Evolutionary conservation across 2,888 invertebrate genomes (phyloP), one percentile per base, ranked within the genome.

Genomic region (Autographa gamma): DNA sequence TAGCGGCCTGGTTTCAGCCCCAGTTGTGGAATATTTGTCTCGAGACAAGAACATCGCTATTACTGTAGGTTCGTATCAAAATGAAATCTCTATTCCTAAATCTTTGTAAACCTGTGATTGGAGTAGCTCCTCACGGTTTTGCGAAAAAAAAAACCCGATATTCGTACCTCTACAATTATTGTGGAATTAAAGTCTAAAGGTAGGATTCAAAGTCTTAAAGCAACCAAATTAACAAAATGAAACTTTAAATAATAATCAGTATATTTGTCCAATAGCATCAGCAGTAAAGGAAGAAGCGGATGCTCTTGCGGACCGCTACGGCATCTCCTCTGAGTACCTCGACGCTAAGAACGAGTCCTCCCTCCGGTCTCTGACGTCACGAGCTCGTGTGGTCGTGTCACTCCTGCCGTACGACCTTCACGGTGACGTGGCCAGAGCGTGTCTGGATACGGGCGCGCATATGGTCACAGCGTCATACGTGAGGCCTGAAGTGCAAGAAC

Each of bases 381-480:
- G 97, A 25, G 96, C 98, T 0, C 97, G 98, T 81, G 97, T 98
- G 0, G 98, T 98, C 0, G 96, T 98, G 8, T 99, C 99, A 0
- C 96, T 99, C 59, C 94, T 99, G 61, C 99, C 99, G 0, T 99
- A 99, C 88, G 96, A 97, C 18, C 96, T 99, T 43, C 99, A 99
- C 90, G 98, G 98, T 0, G 95, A 97, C 7, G 97, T 98, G 3
- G 99, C 99, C 0, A 97, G 97, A 85, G 97, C 97, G 19, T 99
- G 99, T 89, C 98, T 99, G 65, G 96, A 96, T n/a, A 96, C 97
- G 74, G 97, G 97, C 75, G 98, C 97, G 0, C 98, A 99, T 90
- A 97, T 99, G 97, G 99, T 99, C 19, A 99, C 99, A 0, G 99
- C 99, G 0, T 99, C 99, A 74, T 99, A 99, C 87, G 97, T 98